These are phyloP conservation scores for Chaunax sp. DNA, from an alignment of 2,797 vertebrate species.

Conservation along the genomic window DNA sequence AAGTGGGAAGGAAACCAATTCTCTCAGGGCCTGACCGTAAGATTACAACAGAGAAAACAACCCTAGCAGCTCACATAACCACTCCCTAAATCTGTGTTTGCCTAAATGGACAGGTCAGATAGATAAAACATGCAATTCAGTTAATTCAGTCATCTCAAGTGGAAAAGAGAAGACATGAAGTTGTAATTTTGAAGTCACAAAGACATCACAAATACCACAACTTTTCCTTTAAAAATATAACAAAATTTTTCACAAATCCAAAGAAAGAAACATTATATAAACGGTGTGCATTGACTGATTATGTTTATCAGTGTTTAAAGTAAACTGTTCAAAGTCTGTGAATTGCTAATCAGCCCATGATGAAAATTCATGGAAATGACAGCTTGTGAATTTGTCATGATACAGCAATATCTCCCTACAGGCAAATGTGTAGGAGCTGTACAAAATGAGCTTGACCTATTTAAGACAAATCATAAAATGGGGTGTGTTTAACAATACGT, in stretches of 20 bases:
- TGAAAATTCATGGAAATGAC: neutral
- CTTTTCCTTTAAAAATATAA: too few relatives aligned
- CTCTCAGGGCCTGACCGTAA: slow-evolving; percentile 71
- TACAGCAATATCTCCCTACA: neutral
- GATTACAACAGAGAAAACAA: slow-evolving; percentile 72
- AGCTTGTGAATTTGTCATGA: neutral
- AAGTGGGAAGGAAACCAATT: slow-evolving; percentile 75
- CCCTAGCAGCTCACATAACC: slow-evolving; percentile 53
- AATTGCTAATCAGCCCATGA: neutral
- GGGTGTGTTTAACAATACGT: slow-evolving; percentile 2
- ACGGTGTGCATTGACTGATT: neutral
- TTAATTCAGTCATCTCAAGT: slow-evolving; percentile 29
- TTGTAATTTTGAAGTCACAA: neutral
- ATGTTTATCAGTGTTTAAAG: slow-evolving; percentile 1
- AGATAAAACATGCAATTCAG: slow-evolving; percentile 32
- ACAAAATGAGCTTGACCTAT: slow-evolving; percentile 7
- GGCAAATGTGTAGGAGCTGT: too few relatives aligned
- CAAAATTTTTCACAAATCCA: too few relatives aligned
- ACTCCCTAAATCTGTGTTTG: slow-evolving; percentile 45
- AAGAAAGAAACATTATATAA: slow-evolving; percentile 1
- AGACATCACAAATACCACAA: too few relatives aligned
- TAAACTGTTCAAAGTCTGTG: neutral
- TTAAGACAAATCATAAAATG: slow-evolving; percentile 26
- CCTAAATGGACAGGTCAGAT: slow-evolving; percentile 26
- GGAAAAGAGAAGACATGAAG: slow-evolving; percentile 8